Conservation (phyloP, 2,888 invertebrate species). For the Trichogramma evanescens region DNA sequence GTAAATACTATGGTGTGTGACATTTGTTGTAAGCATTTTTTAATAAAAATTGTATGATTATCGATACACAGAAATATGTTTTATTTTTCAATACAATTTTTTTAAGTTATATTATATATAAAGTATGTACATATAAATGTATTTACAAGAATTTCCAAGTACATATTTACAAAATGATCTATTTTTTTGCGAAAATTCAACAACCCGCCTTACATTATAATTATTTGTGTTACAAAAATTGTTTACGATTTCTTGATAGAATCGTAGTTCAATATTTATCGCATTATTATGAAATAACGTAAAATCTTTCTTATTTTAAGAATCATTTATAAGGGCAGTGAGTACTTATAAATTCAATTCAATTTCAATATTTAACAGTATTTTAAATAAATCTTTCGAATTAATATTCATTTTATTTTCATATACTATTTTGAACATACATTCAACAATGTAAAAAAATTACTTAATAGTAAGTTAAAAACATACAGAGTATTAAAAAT, state of each 20-base stretch:
- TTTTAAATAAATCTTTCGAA: conserved; percentile 2
- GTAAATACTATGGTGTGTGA: too few relatives aligned
- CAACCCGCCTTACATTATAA: conserved; percentile 11
- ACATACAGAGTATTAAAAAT: too few relatives aligned
- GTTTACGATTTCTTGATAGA: not conserved
- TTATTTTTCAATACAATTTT: conserved; percentile 16
- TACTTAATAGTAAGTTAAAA: too few relatives aligned
- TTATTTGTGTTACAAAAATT: conserved; percentile 17
- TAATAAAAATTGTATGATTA: conserved; percentile 19
- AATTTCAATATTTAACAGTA: conserved; percentile 6
- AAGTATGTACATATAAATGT: conserved; percentile 23
- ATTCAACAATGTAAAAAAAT: too few relatives aligned
- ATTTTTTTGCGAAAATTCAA: conserved; percentile 5
- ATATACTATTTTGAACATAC: not conserved
- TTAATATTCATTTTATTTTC: not conserved
- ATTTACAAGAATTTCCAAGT: conserved; percentile 19
- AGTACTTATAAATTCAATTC: conserved; percentile 14
- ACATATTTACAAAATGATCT: conserved; percentile 20
- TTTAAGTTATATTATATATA: conserved; percentile 21
- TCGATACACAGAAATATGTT: conserved; percentile 15
- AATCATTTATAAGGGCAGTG: conserved; percentile 17
- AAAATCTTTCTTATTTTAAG: conserved; percentile 1
- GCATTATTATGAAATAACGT: too few relatives aligned
- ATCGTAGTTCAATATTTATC: too few relatives aligned
- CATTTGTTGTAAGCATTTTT: conserved; percentile 11